These are phyloP conservation scores for Macrotus californicus DNA, from an alignment of 2,113 vertebrate genomes.

Conservation along the genomic window DNA sequence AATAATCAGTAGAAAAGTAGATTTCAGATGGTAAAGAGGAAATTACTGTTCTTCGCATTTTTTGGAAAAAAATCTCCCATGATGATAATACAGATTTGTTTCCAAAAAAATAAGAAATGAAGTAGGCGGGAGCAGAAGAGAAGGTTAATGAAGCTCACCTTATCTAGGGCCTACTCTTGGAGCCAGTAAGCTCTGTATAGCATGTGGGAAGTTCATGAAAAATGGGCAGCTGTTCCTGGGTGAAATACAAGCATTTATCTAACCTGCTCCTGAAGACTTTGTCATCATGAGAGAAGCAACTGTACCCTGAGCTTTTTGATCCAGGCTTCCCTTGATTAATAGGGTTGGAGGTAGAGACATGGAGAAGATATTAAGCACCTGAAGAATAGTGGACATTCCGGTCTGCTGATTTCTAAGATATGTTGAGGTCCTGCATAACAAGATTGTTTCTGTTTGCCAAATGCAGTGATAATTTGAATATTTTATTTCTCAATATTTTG, in stretches of 20 bases:
- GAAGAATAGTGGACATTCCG: neutral
- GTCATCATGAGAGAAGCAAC: conserved; percentile 29
- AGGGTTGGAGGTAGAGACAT: neutral
- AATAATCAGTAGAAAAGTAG: conserved; percentile 25
- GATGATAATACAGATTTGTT: neutral
- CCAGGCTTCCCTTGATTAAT: conserved; percentile 52
- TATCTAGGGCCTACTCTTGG: neutral
- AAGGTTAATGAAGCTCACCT: neutral
- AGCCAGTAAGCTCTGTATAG: neutral
- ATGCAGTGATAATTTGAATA: conserved; percentile 53
- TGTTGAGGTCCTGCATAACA: neutral
- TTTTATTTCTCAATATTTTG: conserved; percentile 3
- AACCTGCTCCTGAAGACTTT: conserved; percentile 44
- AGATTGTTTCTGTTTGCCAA: neutral
- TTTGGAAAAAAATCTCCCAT: neutral
- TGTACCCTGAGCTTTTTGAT: conserved; percentile 47
- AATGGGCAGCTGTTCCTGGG: conserved; percentile 7
- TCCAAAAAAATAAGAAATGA: conserved; percentile 10
- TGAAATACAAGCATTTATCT: conserved; percentile 37
- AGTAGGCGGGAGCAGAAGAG: neutral
- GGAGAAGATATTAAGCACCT: neutral
- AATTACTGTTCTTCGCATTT: neutral
- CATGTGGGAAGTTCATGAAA: neutral
- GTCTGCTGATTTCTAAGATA: neutral
- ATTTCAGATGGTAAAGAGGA: neutral